A percentile compares a stretch with the other conserved stretches of the same genome.
Evolutionary conservation across 2,113 vertebrate genomes (phyloP).

Genomic region (Chloroceryle aenea): DNA sequence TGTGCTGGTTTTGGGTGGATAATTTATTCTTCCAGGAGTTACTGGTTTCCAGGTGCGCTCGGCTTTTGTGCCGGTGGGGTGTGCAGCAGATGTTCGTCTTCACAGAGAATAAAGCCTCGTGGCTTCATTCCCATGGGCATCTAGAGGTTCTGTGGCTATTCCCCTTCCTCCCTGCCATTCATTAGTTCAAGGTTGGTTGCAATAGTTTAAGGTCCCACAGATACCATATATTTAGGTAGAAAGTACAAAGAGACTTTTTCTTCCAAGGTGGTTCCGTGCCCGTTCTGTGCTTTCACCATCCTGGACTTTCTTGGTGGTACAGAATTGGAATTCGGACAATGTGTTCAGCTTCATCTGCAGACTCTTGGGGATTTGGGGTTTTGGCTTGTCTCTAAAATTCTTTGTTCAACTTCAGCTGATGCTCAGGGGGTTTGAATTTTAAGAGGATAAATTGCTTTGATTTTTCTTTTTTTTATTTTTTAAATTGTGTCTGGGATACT

Average conservation of each 20-base stretch:
- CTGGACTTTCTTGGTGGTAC: neutral
- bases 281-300: neutral
- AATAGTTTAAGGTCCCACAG: neutral
- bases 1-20: neutral
- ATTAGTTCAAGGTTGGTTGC: neutral
- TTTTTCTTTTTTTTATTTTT: neutral
- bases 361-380: neutral
- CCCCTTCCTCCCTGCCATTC: neutral
- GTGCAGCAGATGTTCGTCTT: neutral
- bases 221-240: accelerated
- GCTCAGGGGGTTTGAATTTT: neutral
- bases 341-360: neutral
- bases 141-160: neutral
- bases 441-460: neutral
- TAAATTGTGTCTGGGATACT: neutral
- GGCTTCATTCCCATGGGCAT: neutral
- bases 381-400: neutral
- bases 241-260: neutral
- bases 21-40: neutral
- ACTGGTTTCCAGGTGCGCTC: neutral
- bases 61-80: neutral
- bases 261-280: neutral
- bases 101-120: accelerated
- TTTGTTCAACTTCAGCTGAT: neutral
- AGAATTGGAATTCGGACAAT: neutral